phyloP scores from a whole-genome alignment of 37 sponge, comb jelly and placozoan genomes.

The Tethya wilhelma region DNA sequence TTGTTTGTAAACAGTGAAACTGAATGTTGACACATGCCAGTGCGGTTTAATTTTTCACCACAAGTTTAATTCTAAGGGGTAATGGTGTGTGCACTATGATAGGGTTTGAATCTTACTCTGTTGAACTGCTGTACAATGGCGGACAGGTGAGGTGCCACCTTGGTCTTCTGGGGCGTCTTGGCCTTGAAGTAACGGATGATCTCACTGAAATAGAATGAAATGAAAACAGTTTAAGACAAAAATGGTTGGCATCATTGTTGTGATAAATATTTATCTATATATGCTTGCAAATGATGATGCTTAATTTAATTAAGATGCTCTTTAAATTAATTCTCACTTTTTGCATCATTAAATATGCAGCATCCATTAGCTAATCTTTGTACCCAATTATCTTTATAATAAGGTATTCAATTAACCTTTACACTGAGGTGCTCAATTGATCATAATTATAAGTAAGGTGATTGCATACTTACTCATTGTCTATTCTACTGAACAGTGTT shows the following conservation, averaged over 20 bases:
- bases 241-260: not conserved
- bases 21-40: no score
- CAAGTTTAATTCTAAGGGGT: no score
- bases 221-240: not conserved
- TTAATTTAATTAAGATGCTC: no score
- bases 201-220: constrained; percentile 37
- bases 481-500: constrained; percentile 42
- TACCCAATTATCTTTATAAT: not conserved
- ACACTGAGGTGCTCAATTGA: not conserved
- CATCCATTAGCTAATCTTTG: not conserved
- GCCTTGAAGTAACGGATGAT: constrained; percentile 38
- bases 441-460: no score
- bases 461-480: constrained; percentile 4
- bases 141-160: constrained; percentile 51
- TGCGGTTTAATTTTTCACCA: no score
- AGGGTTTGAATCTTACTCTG: constrained; percentile 33
- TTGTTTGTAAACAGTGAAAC: no score
- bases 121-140: constrained; percentile 65
- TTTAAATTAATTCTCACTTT: no score
- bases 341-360: no score
- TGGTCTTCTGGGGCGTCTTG: constrained; percentile 29
- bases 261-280: not conserved
- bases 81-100: no score
- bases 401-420: not conserved
- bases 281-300: no score